Conservation (phyloP, 2,113 vertebrate genomes). For the Thamnaconus septentrionalis region DNA sequence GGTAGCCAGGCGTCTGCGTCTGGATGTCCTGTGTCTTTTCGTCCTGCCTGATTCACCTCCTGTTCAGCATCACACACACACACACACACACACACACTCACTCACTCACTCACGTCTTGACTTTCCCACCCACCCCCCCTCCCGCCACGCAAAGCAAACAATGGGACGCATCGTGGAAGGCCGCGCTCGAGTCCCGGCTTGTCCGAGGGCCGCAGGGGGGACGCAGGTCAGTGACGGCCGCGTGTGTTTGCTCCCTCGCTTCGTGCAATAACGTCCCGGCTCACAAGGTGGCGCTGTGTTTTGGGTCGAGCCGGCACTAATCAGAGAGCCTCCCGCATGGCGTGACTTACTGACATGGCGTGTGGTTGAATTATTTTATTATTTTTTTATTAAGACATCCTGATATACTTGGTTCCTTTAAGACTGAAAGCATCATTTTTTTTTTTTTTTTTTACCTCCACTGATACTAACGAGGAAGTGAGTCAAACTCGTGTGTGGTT, state of each 20-base stretch:
- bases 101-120: slow-evolving; percentile 21
- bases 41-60: slow-evolving; percentile 21
- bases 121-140: slow-evolving; percentile 42
- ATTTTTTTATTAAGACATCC: no score
- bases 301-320: no score
- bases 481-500: no score
- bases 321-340: neutral
- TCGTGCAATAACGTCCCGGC: slow-evolving; percentile 10
- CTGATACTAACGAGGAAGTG: no score
- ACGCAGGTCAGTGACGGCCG: slow-evolving; percentile 66
- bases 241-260: slow-evolving; percentile 40
- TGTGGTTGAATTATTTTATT: no score
- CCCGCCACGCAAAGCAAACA: slow-evolving; percentile 53
- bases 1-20: no score
- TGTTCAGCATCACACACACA: slow-evolving; percentile 40
- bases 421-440: no score
- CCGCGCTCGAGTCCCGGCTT: slow-evolving; percentile 50
- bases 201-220: slow-evolving; percentile 50
- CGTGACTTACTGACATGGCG: no score
- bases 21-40: no score
- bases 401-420: no score
- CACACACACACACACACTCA: neutral
- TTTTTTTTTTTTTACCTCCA: no score
- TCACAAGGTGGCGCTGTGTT: no score
- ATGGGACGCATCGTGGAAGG: slow-evolving; percentile 44